These are phyloP conservation scores for Nymphalis io DNA, from an alignment of 1,140 invertebrate genomes.

Conservation along the genomic window DNA sequence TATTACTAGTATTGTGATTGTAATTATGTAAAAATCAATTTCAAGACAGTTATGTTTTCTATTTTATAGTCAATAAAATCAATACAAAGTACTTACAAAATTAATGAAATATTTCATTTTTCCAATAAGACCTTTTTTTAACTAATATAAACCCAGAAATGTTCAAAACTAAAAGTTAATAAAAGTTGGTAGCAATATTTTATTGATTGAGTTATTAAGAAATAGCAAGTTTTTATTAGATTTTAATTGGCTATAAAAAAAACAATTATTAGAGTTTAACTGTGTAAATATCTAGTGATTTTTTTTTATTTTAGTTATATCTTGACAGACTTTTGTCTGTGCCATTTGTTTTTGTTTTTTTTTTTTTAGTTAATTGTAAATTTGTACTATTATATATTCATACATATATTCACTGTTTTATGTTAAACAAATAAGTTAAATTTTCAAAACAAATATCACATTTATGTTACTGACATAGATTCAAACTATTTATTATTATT, in stretches of 20 bases:
- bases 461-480: conserved; percentile 3
- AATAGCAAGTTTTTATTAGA: background rate
- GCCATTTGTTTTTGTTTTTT: no score
- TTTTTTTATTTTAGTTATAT: no score
- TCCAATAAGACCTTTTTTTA: background rate
- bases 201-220: conserved; percentile 11
- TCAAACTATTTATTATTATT: conserved; percentile 7
- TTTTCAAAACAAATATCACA: background rate
- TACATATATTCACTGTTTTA: no score
- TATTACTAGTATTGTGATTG: no score
- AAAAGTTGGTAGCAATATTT: background rate
- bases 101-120: conserved; percentile 3
- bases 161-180: background rate
- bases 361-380: no score
- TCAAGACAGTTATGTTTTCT: conserved; percentile 4
- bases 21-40: background rate
- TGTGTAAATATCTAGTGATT: no score
- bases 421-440: no score
- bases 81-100: conserved; percentile 10
- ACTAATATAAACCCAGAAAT: background rate
- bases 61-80: conserved; percentile 11
- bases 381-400: no score
- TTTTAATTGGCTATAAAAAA: background rate
- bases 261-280: background rate
- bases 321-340: no score